phyloP scores from a whole-genome alignment of 2,797 vertebrate species.

The Echiichthys vipera region DNA sequence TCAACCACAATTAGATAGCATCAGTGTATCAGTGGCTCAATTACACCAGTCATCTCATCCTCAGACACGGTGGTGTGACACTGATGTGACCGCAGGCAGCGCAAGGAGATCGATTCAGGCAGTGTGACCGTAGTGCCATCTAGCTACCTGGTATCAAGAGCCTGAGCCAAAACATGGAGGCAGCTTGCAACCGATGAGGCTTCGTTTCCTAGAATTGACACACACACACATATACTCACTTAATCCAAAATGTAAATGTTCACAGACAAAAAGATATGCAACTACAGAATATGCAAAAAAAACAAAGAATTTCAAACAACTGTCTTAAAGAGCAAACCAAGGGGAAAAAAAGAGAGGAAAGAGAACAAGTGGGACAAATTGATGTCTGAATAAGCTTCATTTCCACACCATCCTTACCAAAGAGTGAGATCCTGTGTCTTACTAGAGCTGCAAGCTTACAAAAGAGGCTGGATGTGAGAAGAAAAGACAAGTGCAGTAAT shows the following conservation, averaged over 20 bases:
- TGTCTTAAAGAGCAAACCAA: background rate
- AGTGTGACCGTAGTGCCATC: conserved; percentile 64
- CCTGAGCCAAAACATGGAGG: conserved; percentile 91
- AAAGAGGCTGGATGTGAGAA: conserved; percentile 78
- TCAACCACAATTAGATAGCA: conserved; percentile 64
- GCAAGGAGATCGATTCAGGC: conserved; percentile 30
- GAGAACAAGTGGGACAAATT: conserved; percentile 1
- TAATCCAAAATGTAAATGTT: background rate
- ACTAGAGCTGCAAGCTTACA: conserved; percentile 81
- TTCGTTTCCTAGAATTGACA: conserved; percentile 87
- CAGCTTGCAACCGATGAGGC: conserved; percentile 90
- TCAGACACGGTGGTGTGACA: conserved; percentile 53
- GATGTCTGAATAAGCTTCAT: conserved; percentile 1
- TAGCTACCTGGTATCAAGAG: conserved; percentile 93
- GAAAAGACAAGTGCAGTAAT: conserved; percentile 54
- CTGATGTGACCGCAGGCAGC: conserved; percentile 55
- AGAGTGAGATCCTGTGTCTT: conserved; percentile 77
- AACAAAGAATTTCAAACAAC: background rate
- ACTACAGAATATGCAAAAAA: background rate
- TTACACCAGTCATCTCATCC: conserved; percentile 62
- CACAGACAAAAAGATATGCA: conserved; percentile 10
- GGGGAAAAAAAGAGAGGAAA: background rate
- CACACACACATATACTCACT: background rate
- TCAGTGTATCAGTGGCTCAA: conserved; percentile 60
- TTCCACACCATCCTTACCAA: conserved; percentile 76